A percentile compares a stretch with the other conserved stretches of the same genome.
Evolutionary conservation across 2,797 vertebrate species (phyloP).

Genomic region (Eulemur mongoz): DNA sequence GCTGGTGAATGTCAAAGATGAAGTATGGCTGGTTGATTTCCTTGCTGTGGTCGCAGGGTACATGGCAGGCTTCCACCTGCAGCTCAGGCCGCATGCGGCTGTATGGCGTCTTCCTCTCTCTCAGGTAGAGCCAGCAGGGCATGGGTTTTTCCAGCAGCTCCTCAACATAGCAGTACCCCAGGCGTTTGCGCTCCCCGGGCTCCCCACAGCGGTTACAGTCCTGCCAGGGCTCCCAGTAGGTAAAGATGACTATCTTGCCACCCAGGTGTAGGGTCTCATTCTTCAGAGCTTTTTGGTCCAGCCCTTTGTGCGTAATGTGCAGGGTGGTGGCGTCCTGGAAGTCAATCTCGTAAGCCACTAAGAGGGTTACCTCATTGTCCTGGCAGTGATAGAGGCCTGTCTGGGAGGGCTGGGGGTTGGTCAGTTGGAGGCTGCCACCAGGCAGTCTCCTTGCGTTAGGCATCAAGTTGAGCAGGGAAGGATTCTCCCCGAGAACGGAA

Average conservation of each 20-base stretch:
- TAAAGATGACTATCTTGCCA: slow-evolving; percentile 49
- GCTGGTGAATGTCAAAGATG: slow-evolving; percentile 50
- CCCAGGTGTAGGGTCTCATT: slow-evolving; percentile 52
- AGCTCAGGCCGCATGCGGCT: slow-evolving; percentile 62
- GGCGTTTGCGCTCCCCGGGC: slow-evolving; percentile 62
- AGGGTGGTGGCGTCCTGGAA: slow-evolving; percentile 74
- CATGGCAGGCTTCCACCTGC: slow-evolving; percentile 69
- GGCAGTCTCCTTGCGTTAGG: slow-evolving; percentile 8
- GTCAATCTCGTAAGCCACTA: slow-evolving; percentile 75
- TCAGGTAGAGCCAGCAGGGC: slow-evolving; percentile 71
- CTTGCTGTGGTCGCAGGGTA: neutral
- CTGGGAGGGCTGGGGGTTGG: slow-evolving; percentile 57
- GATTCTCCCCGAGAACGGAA: neutral
- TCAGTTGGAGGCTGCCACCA: slow-evolving; percentile 53
- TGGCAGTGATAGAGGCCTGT: slow-evolving; percentile 74
- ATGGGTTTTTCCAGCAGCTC: neutral
- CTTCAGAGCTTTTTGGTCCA: slow-evolving; percentile 52
- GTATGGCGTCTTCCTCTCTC: neutral
- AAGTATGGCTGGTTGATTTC: neutral
- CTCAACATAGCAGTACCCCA: slow-evolving; percentile 75
- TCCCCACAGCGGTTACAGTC: slow-evolving; percentile 67
- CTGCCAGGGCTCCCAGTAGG: slow-evolving; percentile 79
- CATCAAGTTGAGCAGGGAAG: neutral
- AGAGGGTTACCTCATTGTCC: neutral
- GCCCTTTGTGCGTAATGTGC: slow-evolving; percentile 54